Evolutionary conservation across 2,797 vertebrate species (phyloP), one percentile per base, ranked within the genome.

Genomic region (Phaenicophaeus curvirostris): DNA sequence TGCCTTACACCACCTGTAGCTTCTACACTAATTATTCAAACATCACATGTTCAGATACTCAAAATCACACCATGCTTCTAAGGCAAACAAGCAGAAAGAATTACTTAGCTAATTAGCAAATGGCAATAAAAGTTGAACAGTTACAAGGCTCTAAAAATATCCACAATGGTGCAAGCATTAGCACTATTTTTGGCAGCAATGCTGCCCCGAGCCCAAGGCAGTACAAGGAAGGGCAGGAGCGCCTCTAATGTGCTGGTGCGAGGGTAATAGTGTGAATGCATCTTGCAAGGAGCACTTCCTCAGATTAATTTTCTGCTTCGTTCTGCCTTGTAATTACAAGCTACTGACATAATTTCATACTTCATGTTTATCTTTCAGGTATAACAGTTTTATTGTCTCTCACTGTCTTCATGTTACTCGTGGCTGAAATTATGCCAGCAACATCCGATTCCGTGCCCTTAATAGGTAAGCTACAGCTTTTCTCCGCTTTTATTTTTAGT

Each of bases 401-500:
- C 58, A 99, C 98, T 5, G 99, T 99, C 95, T 99, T 99, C 91
- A 99, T 99, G 99, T 98, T 99, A 82, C 98, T 99, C 35, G 98
- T 99, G 78, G 99, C 99, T 59, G 98, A 99, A 96, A 99, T 99
- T 93, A 99, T 99, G 98, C 99, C 99, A 6, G 98, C 99, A 31
- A 99, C 99, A 5, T 99, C 99, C 1, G 99, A 99, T 92, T 99
- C 99, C 0, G 99, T 99, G 86, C 99, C 99, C 62, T 95, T 99
- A 96, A 99, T 99, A 61, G 99, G 99, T 99, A 98, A 98, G 98
- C 18, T 27, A 17, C 33, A 30, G 25, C 39, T 83, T 86, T 69
- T 67, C 66, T 53, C 66, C 37, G 11, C 27, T 62, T 62, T 51
- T 27, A 28, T 5, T 31, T 71, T 58, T 27, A 59, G 74, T 24